A percentile compares a stretch with the other conserved stretches of the same genome.
Evolutionary conservation across 2,797 vertebrate genomes (phyloP).

Genomic region (Cottoperca gobio): DNA sequence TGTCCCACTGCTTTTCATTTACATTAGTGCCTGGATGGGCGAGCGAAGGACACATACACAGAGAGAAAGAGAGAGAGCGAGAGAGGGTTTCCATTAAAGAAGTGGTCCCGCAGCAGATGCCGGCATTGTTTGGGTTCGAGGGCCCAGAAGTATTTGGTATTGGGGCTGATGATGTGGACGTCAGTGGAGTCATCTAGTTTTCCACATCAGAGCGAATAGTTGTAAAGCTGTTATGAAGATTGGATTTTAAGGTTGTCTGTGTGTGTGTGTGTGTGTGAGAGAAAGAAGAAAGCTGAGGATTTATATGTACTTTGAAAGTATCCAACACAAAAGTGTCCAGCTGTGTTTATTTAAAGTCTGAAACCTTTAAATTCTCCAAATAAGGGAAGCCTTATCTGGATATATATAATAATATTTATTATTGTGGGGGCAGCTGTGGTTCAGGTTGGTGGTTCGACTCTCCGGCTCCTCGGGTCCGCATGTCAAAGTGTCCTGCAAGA

Average conservation of each 20-base stretch:
- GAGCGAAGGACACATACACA: constrained; percentile 53
- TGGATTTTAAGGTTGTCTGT: constrained; percentile 32
- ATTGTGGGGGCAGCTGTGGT: too few relatives aligned
- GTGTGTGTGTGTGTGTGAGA: neutral
- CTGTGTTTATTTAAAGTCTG: neutral
- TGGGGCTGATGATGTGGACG: constrained; percentile 55
- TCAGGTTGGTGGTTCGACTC: too few relatives aligned
- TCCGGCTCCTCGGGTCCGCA: too few relatives aligned
- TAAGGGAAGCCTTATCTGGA: too few relatives aligned
- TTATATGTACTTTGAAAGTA: constrained; percentile 19
- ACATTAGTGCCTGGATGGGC: constrained; percentile 76
- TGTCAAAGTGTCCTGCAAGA: too few relatives aligned
- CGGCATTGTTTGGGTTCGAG: constrained; percentile 72
- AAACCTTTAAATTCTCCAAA: neutral
- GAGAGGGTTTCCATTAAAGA: constrained; percentile 67
- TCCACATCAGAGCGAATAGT: constrained; percentile 60
- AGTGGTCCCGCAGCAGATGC: constrained; percentile 63
- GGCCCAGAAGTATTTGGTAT: constrained; percentile 70
- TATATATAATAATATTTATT: too few relatives aligned
- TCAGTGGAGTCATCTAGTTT: constrained; percentile 47
- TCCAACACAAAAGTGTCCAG: neutral
- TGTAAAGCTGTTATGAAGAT: constrained; percentile 50
- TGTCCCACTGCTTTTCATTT: constrained; percentile 72
- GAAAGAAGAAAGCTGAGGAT: constrained; percentile 4
- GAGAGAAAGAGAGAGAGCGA: constrained; percentile 16